Percentiles rank a stretch among this genome's conserved stretches.
phyloP scores from a whole-genome alignment of 64 coral and sea anemone genomes.

The Platygyra sinensis region DNA sequence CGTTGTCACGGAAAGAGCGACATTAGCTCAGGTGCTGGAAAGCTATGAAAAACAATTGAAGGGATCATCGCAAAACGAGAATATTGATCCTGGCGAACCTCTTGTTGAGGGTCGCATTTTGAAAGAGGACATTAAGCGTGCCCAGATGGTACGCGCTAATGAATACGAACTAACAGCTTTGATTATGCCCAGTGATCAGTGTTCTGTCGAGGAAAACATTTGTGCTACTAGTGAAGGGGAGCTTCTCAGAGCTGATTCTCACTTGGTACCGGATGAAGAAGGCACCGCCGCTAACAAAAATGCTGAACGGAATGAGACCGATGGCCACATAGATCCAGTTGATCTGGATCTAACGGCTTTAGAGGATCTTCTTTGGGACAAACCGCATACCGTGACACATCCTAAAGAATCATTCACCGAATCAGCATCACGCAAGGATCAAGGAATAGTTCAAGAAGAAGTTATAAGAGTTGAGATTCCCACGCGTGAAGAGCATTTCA shows the following conservation, averaged over 20 bases:
- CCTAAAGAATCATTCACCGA: neutral
- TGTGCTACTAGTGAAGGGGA: neutral
- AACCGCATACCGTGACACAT: neutral
- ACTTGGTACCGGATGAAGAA: neutral
- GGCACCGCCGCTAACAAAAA: too few relatives aligned
- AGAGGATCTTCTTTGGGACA: neutral
- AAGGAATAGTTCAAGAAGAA: neutral
- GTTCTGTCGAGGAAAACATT: neutral
- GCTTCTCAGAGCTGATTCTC: neutral
- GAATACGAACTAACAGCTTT: neutral
- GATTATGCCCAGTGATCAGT: neutral
- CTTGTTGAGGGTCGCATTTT: neutral
- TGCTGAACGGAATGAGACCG: neutral
- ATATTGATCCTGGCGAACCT: neutral
- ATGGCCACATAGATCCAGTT: neutral
- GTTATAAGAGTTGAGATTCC: neutral
- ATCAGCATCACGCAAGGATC: too few relatives aligned
- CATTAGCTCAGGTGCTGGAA: conserved; percentile 48
- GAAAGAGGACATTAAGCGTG: neutral
- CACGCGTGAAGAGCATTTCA: neutral
- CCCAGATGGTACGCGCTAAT: neutral
- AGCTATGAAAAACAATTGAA: conserved; percentile 46
- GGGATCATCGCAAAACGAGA: neutral
- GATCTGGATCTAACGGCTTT: neutral
- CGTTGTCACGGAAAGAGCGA: neutral